Conservation (phyloP, 1,140 invertebrate species). For the Pomacea maculata region DNA sequence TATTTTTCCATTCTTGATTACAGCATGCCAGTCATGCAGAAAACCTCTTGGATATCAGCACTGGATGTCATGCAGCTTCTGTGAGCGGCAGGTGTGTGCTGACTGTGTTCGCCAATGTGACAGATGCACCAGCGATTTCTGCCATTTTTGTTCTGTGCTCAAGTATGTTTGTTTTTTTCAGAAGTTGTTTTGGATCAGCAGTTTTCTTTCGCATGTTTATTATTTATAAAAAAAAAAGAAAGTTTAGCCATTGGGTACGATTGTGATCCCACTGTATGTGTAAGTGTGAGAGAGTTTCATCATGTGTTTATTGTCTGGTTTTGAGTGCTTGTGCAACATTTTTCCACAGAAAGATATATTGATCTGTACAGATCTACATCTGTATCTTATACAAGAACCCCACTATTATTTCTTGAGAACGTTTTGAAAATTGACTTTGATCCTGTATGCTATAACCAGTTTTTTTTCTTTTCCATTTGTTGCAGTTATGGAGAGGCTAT, state of each 20-base stretch:
- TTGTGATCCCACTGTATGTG: no score
- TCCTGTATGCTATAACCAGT: not conserved
- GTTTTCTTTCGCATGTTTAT: no score
- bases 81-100: constrained; percentile 2
- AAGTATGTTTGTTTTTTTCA: constrained; percentile 1
- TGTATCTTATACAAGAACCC: not conserved
- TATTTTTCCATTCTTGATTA: not conserved
- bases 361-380: not conserved
- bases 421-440: not conserved
- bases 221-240: no score
- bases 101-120: constrained; percentile 6
- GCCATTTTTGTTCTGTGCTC: constrained; percentile 6
- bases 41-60: not conserved
- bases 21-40: not conserved
- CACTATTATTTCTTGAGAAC: not conserved
- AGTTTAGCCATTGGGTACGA: no score
- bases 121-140: not conserved
- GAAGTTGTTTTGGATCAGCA: no score
- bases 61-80: constrained; percentile 5
- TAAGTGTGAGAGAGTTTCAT: no score
- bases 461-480: not conserved
- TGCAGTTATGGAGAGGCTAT: constrained; percentile 4
- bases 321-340: not conserved
- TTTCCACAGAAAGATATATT: not conserved
- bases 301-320: not conserved